A percentile compares a stretch with the other conserved stretches of the same genome.
Conservation (phyloP, 2,888 invertebrate genomes). For the Cheilosia urbana region DNA sequence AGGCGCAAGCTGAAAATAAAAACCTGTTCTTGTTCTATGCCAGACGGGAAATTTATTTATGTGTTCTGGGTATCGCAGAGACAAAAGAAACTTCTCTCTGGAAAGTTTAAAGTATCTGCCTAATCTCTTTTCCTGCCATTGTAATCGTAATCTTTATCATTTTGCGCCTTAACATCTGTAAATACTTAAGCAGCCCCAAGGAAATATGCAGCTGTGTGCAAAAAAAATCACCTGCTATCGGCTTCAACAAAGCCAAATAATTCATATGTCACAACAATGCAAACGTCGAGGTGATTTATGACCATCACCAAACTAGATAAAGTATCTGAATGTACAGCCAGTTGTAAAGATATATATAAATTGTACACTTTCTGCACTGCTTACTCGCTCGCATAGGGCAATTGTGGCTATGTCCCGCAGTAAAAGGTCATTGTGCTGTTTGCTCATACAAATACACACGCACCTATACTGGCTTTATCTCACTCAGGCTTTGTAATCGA, state of each 20-base stretch:
- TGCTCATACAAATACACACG: not conserved
- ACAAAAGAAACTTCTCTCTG: constrained; percentile 25
- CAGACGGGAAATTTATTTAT: constrained; percentile 40
- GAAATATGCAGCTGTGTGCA: constrained; percentile 7
- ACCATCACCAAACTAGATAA: constrained; percentile 12
- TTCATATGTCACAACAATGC: constrained; percentile 53
- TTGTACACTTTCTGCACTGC: constrained; percentile 1
- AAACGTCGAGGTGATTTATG: constrained; percentile 38
- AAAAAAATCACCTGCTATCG: constrained; percentile 49
- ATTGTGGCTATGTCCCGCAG: not conserved
- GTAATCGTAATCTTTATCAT: constrained; percentile 16
- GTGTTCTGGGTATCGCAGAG: not conserved
- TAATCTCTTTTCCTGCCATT: not conserved
- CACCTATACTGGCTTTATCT: not conserved
- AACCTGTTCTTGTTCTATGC: constrained; percentile 28
- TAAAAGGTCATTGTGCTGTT: constrained; percentile 55
- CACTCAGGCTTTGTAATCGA: constrained; percentile 1
- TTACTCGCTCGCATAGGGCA: constrained; percentile 7
- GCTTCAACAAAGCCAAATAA: constrained; percentile 5
- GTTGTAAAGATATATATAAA: not conserved
- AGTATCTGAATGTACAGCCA: constrained; percentile 4
- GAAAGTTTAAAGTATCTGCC: constrained; percentile 3
- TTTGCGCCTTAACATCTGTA: constrained; percentile 22
- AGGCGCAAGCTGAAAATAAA: not conserved
- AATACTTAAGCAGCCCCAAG: constrained; percentile 3